Evolutionary conservation across 2,888 invertebrate genomes (phyloP), one percentile per base, ranked within the genome.

Genomic region (Sminthurides aquaticus): DNA sequence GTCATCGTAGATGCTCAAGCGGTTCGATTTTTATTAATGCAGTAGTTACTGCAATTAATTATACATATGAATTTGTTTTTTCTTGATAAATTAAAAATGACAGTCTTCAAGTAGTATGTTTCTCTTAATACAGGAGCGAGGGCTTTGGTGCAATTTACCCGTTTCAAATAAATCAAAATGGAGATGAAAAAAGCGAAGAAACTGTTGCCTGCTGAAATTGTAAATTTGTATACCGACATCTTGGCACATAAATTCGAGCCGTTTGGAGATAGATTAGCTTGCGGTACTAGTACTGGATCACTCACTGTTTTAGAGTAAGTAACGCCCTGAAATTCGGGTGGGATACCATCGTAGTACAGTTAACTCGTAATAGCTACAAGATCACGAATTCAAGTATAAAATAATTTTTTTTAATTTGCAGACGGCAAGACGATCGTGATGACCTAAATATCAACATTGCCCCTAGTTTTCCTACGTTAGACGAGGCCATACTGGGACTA

Each of bases 181-280:
- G n/a, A 27, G 24, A 20, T 5, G 15, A 61, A 49, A 27, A 28
- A 54, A 22, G 20, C 22, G 65, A 67, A 65, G 61, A 64, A 64
- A 2, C 56, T 43, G 56, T 65, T 69, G 20, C 57, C 65, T 11
- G 62, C 67, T 0, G 49, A 58, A 11, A 60, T 70, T 18, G 20
- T 66, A 24, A 69, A 72, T n/a, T 60, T 64, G 26, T 72, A 72
- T 57, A 70, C 72, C 18, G 72, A 72, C 49, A 68, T 72, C n/a
- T 28, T 72, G 24, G 60, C 67, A 15, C 72, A 72, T 49, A 52
- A 62, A 11, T 72, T 64, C 57, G 70, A 72, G 29, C 70, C 69
- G 8, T 57, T 62, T 28, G 69, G 71, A 24, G 26, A 60, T 24
- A 34, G 70, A 5, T 48, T 72, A 1, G 70, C 67, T 43, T 67